Evolutionary conservation across 2,888 invertebrate species (phyloP), one percentile per base, ranked within the genome.

Genomic region (Andrena bicolor): DNA sequence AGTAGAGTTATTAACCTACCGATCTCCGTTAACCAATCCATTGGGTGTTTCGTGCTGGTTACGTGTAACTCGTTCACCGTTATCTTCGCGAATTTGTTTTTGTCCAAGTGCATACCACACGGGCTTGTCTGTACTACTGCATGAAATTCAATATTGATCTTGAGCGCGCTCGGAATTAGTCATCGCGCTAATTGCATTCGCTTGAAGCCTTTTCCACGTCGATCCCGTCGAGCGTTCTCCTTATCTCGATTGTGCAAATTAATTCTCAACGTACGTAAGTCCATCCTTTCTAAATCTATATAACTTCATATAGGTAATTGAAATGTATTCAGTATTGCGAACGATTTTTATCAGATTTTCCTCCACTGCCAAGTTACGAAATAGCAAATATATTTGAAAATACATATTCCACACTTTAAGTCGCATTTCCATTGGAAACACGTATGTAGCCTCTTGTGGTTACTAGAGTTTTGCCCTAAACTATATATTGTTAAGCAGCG

Each of bases 81-180:
- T 75, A 72, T 69, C 75, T 28, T 5, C n/a, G 51, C 13, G 61
- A 56, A 64, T 77, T 63, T 13, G 8, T 58, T 32, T 48, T 20
- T 64, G 6, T 8, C 16, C 70, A 41, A 56, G 35, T 80, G 61
- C 56, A 13, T 41, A 49, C 16, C 1, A 41, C 23, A 68, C 26
- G 6, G 8, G n/a, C 41, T 41, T 41, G 41, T 41, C 41, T 1
- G 41, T 41, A 41, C 41, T 41, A 16, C 41, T 41, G 41, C 16
- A 16, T n/a, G 51, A 35, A 61, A 49, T 75, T 49, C 48, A 65
- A 66, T 74, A 70, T 74, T 74, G 41, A 82, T 82, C 63, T 73
- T 68, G 66, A 28, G 51, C 77, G 61, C 63, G 16, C 26, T 32
- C 28, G 23, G 66, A 64, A 66, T 77, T 82, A 82, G 41, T 82